A percentile compares a stretch with the other conserved stretches of the same genome.
Conservation (phyloP, 2,797 vertebrate genomes). For the Muraenolepis orangiensis region DNA sequence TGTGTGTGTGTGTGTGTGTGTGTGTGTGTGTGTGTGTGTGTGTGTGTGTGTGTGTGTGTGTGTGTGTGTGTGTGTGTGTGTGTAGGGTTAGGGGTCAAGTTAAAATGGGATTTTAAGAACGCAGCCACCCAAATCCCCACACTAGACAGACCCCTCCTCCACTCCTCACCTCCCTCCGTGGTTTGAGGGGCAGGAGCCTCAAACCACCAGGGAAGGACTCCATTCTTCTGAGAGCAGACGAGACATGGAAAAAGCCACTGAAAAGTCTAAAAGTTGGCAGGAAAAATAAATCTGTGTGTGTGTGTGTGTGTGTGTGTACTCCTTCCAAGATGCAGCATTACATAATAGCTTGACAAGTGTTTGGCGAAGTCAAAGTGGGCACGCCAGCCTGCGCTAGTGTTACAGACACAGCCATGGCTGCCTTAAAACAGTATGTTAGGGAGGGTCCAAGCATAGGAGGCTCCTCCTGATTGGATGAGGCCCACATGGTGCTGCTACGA, state of each 20-base stretch:
- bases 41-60: neutral
- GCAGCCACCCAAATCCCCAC: neutral
- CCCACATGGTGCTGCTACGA: neutral
- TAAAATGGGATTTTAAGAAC: neutral
- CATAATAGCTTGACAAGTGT: constrained; percentile 29
- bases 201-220: neutral
- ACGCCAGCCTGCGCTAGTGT: constrained; percentile 1
- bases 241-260: neutral
- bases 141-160: neutral
- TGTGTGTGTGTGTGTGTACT: no score
- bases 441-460: neutral
- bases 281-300: no score
- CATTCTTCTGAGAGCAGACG: neutral
- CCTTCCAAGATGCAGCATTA: constrained; percentile 21
- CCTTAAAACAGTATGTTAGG: neutral
- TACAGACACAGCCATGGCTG: neutral
- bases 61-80: neutral
- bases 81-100: neutral
- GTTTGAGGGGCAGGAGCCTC: neutral
- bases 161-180: neutral
- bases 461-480: neutral
- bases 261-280: neutral
- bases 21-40: neutral
- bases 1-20: neutral
- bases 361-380: neutral